Percentiles rank a stretch among this genome's conserved stretches.
Evolutionary conservation across 2,113 vertebrate genomes (phyloP).

Genomic region (Syrrhaptes paradoxus): DNA sequence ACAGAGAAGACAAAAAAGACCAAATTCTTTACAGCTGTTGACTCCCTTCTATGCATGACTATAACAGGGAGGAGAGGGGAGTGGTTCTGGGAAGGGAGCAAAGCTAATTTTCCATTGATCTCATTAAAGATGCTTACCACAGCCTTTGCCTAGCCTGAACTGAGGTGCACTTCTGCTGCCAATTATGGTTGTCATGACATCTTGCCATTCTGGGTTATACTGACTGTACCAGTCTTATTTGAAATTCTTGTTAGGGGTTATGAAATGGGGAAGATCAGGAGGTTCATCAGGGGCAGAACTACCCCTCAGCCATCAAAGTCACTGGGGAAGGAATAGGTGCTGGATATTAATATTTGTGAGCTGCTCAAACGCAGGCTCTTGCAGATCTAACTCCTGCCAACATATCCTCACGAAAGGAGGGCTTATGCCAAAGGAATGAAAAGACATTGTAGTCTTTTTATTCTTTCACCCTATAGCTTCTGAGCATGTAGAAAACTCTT

Average conservation of each 20-base stretch:
- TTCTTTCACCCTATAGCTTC: background rate
- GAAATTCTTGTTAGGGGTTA: background rate
- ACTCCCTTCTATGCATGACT: background rate
- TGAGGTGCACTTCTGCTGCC: background rate
- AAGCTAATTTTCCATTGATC: background rate
- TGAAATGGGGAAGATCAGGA: background rate
- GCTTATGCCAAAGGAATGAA: background rate
- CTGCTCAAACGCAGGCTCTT: background rate
- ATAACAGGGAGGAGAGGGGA: background rate
- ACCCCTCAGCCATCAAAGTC: background rate
- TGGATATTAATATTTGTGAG: no score
- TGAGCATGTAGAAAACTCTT: background rate
- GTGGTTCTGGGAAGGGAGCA: background rate
- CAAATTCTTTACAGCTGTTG: background rate
- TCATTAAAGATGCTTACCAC: background rate
- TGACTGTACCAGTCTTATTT: background rate
- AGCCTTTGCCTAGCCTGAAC: background rate
- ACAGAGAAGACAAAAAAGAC: background rate
- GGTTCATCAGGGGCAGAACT: background rate
- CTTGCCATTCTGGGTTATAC: background rate
- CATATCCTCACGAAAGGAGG: background rate
- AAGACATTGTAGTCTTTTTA: background rate
- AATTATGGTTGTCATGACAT: background rate
- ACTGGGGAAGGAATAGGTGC: no score
- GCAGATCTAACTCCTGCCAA: background rate